Percentiles rank a stretch among this genome's conserved stretches.
Evolutionary conservation across 2,113 vertebrate species (phyloP).

Genomic region (Sminthopsis crassicaudata): DNA sequence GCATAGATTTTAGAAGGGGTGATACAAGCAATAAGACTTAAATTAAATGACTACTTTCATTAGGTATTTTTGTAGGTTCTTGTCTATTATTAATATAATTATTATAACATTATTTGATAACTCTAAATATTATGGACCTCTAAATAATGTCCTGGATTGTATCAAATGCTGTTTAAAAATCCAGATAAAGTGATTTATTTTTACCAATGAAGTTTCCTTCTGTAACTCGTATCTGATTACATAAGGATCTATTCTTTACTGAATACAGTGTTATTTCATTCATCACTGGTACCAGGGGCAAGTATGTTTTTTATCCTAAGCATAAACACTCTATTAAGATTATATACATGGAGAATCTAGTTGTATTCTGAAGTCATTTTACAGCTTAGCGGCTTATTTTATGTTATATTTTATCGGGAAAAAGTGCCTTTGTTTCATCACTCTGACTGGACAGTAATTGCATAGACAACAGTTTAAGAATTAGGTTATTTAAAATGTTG

Average conservation of each 20-base stretch:
- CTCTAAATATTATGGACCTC: background rate
- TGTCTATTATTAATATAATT: background rate
- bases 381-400: fast-evolving
- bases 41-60: background rate
- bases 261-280: background rate
- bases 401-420: background rate
- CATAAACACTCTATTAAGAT: background rate
- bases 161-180: background rate
- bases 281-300: background rate
- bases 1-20: background rate
- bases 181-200: background rate
- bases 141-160: background rate
- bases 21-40: background rate
- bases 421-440: background rate
- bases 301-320: background rate
- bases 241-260: background rate
- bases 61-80: background rate
- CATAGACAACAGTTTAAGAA: background rate
- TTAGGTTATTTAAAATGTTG: background rate
- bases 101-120: background rate
- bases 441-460: background rate
- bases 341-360: background rate
- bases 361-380: background rate
- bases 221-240: background rate
- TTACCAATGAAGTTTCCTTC: background rate